A percentile compares a stretch with the other conserved stretches of the same genome.
phyloP scores from a whole-genome alignment of 2,113 vertebrate species.

The Sinocyclocheilus rhinocerous region DNA sequence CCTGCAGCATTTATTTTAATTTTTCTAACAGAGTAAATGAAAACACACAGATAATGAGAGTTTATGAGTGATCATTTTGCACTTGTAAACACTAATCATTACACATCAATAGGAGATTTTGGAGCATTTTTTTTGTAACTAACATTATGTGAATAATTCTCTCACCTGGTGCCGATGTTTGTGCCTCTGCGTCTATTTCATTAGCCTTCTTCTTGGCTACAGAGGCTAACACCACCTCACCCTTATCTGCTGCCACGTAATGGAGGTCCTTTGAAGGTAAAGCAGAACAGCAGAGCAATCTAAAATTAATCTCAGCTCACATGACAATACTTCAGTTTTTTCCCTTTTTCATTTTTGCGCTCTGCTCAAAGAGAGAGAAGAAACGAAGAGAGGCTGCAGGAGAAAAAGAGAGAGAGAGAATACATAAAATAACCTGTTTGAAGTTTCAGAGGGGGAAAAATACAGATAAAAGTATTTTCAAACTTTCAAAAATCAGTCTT shows the following conservation, averaged over 20 bases:
- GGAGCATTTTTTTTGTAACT: not conserved
- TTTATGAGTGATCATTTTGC: not conserved
- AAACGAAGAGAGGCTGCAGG: conserved; percentile 51
- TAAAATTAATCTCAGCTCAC: conserved; percentile 86
- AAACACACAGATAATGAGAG: not conserved
- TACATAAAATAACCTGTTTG: conserved; percentile 70
- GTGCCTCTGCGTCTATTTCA: conserved; percentile 86
- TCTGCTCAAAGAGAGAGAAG: conserved; percentile 26
- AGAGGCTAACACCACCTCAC: conserved; percentile 92
- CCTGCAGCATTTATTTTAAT: not conserved
- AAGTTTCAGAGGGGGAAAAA: conserved; percentile 68
- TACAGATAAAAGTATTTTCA: conserved; percentile 69
- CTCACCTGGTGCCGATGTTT: conserved; percentile 82
- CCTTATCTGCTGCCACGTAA: conserved; percentile 95
- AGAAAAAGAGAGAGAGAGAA: conserved; percentile 63
- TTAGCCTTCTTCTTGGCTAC: conserved; percentile 93
- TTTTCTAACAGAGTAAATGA: not conserved
- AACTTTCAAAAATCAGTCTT: conserved; percentile 70
- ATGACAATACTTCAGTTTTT: conserved; percentile 77
- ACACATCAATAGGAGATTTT: not conserved
- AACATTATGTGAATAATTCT: not conserved
- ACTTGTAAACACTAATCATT: not conserved
- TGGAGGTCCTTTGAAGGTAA: conserved; percentile 98
- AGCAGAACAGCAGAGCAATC: conserved; percentile 86
- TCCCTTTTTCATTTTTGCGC: conserved; percentile 53